These are phyloP conservation scores for Rafetus swinhoei DNA, from an alignment of 2,113 vertebrate species.

Conservation along the genomic window DNA sequence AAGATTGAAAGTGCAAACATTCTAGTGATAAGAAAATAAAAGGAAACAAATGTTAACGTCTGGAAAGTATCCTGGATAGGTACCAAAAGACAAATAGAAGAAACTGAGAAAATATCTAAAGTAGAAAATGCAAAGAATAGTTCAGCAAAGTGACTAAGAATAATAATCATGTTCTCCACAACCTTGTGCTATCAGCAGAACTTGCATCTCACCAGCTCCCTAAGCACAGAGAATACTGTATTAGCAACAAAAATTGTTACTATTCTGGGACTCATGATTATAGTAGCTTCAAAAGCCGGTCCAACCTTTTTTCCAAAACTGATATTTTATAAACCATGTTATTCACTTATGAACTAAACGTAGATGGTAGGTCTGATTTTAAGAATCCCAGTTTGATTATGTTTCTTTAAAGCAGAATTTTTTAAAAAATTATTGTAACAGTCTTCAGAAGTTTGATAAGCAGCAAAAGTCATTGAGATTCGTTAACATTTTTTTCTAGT, in stretches of 20 bases:
- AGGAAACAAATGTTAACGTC: neutral
- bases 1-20: neutral
- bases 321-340: conserved; percentile 1
- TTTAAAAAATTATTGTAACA: conserved; percentile 23
- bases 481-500: neutral
- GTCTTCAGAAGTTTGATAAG: conserved; percentile 20
- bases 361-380: conserved; percentile 18
- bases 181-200: neutral
- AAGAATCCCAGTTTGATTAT: neutral
- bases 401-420: conserved; percentile 22
- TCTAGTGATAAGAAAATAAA: neutral
- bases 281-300: neutral
- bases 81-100: neutral
- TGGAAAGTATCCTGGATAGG: neutral
- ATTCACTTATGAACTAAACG: neutral
- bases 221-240: neutral
- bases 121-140: neutral
- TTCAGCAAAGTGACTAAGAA: neutral
- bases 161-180: neutral
- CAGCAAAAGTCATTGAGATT: neutral
- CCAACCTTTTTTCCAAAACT: neutral
- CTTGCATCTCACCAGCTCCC: neutral
- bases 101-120: neutral
- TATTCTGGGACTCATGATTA: neutral
- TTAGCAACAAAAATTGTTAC: neutral